Base-by-base conservation (phyloP, 2,113 vertebrate genomes). In the Ia io region DNA sequence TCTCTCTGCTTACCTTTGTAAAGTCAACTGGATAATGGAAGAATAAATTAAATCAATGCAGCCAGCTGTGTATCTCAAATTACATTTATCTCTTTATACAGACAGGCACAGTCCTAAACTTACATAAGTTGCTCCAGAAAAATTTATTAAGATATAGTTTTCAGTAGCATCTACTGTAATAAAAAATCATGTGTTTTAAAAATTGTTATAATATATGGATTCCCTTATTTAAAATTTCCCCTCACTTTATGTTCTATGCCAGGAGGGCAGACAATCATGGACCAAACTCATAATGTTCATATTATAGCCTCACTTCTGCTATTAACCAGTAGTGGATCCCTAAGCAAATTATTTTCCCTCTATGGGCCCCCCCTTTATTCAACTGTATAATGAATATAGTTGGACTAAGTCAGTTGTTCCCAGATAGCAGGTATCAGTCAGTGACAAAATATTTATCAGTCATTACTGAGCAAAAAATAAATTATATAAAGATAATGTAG, bases 11-110 rank as follows among this genome's bases (percentile, higher is more conserved):
- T 85, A 91, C 44, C 89, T 63, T 96, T 94, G 25, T 88, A 96
- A 94, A 95, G 37, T 91, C 89, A 96, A 93, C 35, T 91, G 30
- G 51, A 86, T 80, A 96, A 93, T 74, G 56, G 59, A 89, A 85
- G 37, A 91, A 95, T 93, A 89, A 93, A 91, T 96, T 91, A 93
- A 95, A 96, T 94, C 69, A 96, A 42, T 83, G 65, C 25, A 94
- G 77, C 23, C 87, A 89, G 7, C 74, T 92, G 67, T 86, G 65
- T 86, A 87, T 74, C 49, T 94, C 87, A 95, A 96, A 95, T 94
- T 51, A 93, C n/a, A 92, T 93, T 88, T 65, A 40, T 96, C 70
- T 93, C 47, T 65, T 82, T 65, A 76, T 82, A 69, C 13, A 95
- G 47, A 88, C 6, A 85, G 44, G 14, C 56, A 93, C 3, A 84